Evolutionary conservation across 2,797 vertebrate genomes (phyloP).

Genomic region (Micromesistius poutassou): DNA sequence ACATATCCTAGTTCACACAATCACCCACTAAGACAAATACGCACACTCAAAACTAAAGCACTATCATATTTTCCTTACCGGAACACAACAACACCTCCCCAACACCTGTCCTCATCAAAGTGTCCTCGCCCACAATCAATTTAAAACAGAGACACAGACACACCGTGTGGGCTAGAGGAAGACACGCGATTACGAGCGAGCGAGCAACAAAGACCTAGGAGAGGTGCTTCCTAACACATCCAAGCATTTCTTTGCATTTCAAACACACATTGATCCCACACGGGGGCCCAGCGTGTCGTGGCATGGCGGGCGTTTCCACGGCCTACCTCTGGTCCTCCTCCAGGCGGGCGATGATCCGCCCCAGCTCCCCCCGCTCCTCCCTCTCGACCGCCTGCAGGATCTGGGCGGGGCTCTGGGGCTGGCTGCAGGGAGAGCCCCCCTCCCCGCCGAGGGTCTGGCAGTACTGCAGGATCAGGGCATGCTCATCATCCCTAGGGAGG

Average conservation of each 20-base stretch:
- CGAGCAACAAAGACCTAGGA: too few species aligned
- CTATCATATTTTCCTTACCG: too few species aligned
- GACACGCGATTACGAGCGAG: too few species aligned
- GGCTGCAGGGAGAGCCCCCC: constrained; percentile 79
- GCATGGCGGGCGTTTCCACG: background rate
- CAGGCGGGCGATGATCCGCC: constrained; percentile 85
- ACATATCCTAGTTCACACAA: background rate
- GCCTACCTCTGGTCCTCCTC: constrained; percentile 92
- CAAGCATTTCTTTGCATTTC: too few species aligned
- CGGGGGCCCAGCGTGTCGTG: too few species aligned
- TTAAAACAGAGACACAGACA: too few species aligned
- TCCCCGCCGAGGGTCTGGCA: constrained; percentile 94
- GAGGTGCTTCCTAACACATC: too few species aligned
- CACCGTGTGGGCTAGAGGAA: too few species aligned
- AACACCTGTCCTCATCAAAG: too few species aligned
- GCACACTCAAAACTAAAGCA: background rate
- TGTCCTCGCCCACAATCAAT: too few species aligned
- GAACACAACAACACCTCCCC: too few species aligned
- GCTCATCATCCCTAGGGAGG: constrained; percentile 88
- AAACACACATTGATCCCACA: too few species aligned
- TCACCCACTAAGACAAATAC: background rate
- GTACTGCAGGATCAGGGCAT: constrained; percentile 93
- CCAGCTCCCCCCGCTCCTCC: constrained; percentile 90
- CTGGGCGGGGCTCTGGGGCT: constrained; percentile 93
- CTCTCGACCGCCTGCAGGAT: constrained; percentile 94